phyloP scores from a whole-genome alignment of 2,797 vertebrate genomes.

The Zonotrichia albicollis region DNA sequence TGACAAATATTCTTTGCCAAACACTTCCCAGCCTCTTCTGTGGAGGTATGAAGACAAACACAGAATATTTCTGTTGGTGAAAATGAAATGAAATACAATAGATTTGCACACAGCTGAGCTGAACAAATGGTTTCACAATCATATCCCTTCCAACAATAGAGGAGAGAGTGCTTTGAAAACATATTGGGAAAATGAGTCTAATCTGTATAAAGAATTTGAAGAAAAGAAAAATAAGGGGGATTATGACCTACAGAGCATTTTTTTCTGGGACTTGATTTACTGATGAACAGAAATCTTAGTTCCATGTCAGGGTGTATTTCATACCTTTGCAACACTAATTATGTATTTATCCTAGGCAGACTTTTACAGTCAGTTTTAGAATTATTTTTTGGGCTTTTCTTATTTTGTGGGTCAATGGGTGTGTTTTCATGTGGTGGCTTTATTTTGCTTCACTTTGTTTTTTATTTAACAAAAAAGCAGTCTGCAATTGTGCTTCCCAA shows the following conservation, averaged over 20 bases:
- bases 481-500: neutral
- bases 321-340: neutral
- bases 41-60: neutral
- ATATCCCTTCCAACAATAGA: neutral
- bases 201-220: neutral
- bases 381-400: neutral
- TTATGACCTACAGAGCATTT: neutral
- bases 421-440: neutral
- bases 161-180: neutral
- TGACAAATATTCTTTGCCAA: neutral
- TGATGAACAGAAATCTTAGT: neutral
- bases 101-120: neutral
- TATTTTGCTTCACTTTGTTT: neutral
- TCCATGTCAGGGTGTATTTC: neutral
- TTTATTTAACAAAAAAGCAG: neutral
- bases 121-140: constrained; percentile 1
- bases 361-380: neutral
- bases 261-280: neutral
- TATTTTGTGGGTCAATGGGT: neutral
- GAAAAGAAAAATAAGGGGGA: neutral
- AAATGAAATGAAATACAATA: constrained; percentile 19
- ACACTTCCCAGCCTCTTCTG: neutral
- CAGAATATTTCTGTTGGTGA: neutral
- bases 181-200: neutral
- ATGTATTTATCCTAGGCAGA: neutral